Evolutionary conservation across 2,797 vertebrate species (phyloP), one percentile per base, ranked within the genome.

Genomic region (Danio kyathit): DNA sequence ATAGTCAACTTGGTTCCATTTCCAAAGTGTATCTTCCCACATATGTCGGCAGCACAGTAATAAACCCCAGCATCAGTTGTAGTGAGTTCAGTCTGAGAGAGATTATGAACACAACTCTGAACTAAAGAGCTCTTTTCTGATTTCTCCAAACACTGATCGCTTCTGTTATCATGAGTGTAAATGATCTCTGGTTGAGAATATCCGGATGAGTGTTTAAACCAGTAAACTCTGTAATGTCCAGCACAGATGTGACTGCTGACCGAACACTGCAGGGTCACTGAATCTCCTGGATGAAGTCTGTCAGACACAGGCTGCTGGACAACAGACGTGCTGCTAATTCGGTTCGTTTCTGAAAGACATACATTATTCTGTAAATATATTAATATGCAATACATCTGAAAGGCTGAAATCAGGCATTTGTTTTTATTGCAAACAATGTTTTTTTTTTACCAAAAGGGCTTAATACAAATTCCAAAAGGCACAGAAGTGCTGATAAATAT

Each of bases 191-290:
- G 63, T 44, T 51, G 48, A 76, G 69, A 74, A 51, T 79, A 49
- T 84, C 75, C 83, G 70, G 63, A 79, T 51, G 41, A 64, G 64
- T 75, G 71, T 65, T 52, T 74, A 65, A 80, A 60, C 80, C 83
- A 82, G 69, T 75, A 79, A 51, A 84, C 65, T 60, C 43, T 79
- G 75, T 82, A 59, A 56, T 82, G 69, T 78, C 74, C 79, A 21
- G 61, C 74, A 78, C 83, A 81, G 80, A 17, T 79, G 73, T 74
- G 73, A 61, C 56, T 6, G 66, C 40, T 48, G 64, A 84, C 43
- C 46, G 51, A 54, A 65, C 83, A 84, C 46, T 82, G 79, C 70
- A 84, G 69, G 56, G 5, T 70, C 74, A 78, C 74, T 52, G 73
- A 81, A 38, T 81, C 67, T 74, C 79, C 69, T 63, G 67, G 54